Base-by-base conservation (phyloP, 2,888 invertebrate genomes). In the Hyles lineata region DNA sequence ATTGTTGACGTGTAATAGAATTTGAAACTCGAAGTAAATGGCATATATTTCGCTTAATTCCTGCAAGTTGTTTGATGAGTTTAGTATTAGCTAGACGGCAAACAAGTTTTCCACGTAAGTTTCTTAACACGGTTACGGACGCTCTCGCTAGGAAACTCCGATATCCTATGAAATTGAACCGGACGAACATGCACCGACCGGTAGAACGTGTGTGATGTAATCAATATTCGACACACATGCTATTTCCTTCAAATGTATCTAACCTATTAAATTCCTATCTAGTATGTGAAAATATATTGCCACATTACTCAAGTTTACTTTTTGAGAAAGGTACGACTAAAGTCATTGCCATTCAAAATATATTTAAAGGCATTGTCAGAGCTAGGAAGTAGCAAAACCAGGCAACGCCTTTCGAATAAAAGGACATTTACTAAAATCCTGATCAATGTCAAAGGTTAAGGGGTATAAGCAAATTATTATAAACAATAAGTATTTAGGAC, bases 141-240 rank as follows among this genome's bases (percentile, higher is more conserved):
- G 72, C 52, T 74, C 71, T 69, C 63, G 58, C 74, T 77, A 76
- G 84, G 84, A 85, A 87, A 85, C 79, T 74, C 74, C 80, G 82
- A 88, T 87, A 87, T 87, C 87, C 86, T 85, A 82, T 81, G 83
- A 83, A 83, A 86, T 76, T 74, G 76, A 83, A 79, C 82, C 85
- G 85, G 85, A 83, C 67, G 50, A 73, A 79, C 69, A 73, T 73
- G 29, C 55, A 73, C 67, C 67, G 67, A 70, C 71, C 73, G 71
- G 62, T 70, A 52, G 76, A 70, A 63, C 67, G 71, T 52, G 52
- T 70, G 75, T 71, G 70, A 72, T 70, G 58, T 72, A 74, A 43
- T 25, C 25, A 72, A 74, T 75, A 70, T 75, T 73, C 61, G 59
- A 71, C 70, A 67, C 55, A 58, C 25, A 67, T 58, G 25, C 63